These are phyloP conservation scores for Neodontobutis hainanensis DNA, from an alignment of 2,113 vertebrate genomes.

Conservation along the genomic window DNA sequence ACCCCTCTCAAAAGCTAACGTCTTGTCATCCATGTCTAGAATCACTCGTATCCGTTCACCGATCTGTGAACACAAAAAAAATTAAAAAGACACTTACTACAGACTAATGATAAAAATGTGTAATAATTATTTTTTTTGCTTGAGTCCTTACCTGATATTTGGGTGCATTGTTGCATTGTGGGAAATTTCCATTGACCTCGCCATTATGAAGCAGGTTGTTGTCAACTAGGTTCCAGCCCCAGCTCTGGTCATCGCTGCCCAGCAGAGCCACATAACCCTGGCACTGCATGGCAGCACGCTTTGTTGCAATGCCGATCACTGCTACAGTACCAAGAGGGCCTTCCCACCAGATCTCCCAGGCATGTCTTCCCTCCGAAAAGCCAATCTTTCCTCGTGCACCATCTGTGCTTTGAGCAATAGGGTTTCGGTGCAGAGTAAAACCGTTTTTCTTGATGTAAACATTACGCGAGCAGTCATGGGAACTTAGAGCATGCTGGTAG, in stretches of 20 bases:
- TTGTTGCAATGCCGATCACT: slow-evolving; percentile 96
- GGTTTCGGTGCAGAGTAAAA: slow-evolving; percentile 97
- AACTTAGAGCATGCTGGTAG: slow-evolving; percentile 94
- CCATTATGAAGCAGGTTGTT: slow-evolving; percentile 98
- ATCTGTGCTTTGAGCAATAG: slow-evolving; percentile 98
- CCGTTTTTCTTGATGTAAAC: slow-evolving; percentile 99
- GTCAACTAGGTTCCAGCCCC: slow-evolving; percentile 99
- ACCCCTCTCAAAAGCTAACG: slow-evolving; percentile 95
- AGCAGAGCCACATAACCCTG: slow-evolving; percentile 97
- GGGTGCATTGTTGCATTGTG: slow-evolving; percentile 98
- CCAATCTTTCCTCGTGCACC: slow-evolving; percentile 97
- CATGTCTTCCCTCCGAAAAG: slow-evolving; percentile 95
- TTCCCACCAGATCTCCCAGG: slow-evolving; percentile 99
- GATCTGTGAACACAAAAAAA: slow-evolving; percentile 81
- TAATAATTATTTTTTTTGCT: neutral
- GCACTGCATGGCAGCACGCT: slow-evolving; percentile 95
- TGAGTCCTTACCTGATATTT: slow-evolving; percentile 90
- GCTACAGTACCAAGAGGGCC: slow-evolving; percentile 97
- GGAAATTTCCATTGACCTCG: slow-evolving; percentile 97
- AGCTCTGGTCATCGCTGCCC: slow-evolving; percentile 98
- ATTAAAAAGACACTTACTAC: neutral
- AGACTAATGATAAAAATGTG: neutral
- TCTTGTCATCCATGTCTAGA: slow-evolving; percentile 99
- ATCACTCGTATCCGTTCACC: slow-evolving; percentile 98
- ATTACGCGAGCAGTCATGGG: slow-evolving; percentile 96